Evolutionary conservation across 35 echinoderm and acorn worm genomes (phyloP).

Genomic region (Hemicentrotus pulcherrimus): DNA sequence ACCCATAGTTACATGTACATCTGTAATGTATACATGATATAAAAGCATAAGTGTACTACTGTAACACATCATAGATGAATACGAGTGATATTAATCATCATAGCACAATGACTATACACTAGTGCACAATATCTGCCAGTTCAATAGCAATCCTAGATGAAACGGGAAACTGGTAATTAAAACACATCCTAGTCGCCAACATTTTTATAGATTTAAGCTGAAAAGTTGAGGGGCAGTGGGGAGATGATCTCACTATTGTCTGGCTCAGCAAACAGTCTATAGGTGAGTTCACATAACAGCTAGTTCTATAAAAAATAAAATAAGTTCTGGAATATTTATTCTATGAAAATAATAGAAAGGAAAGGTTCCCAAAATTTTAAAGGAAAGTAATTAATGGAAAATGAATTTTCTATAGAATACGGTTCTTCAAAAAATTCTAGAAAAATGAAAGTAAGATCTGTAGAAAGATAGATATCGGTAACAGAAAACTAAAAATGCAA

Average conservation of each 20-base stretch:
- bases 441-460: no score
- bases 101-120: not conserved
- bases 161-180: conserved; percentile 18
- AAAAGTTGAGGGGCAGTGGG: conserved; percentile 8
- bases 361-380: no score
- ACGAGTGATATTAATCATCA: not conserved
- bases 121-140: not conserved
- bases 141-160: not conserved
- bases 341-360: no score
- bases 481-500: no score
- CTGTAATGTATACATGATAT: no score
- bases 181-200: not conserved
- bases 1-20: no score
- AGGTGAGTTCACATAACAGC: not conserved
- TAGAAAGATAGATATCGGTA: no score
- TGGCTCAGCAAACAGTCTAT: not conserved
- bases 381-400: no score
- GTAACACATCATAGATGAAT: not conserved
- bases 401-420: no score
- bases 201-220: conserved; percentile 14
- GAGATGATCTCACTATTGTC: conserved; percentile 10
- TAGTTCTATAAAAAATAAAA: not conserved
- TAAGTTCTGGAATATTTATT: not conserved
- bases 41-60: no score
- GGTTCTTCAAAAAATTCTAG: no score